Evolutionary conservation across 1,140 invertebrate genomes (phyloP).

Genomic region (Caenorhabditis remanei): DNA sequence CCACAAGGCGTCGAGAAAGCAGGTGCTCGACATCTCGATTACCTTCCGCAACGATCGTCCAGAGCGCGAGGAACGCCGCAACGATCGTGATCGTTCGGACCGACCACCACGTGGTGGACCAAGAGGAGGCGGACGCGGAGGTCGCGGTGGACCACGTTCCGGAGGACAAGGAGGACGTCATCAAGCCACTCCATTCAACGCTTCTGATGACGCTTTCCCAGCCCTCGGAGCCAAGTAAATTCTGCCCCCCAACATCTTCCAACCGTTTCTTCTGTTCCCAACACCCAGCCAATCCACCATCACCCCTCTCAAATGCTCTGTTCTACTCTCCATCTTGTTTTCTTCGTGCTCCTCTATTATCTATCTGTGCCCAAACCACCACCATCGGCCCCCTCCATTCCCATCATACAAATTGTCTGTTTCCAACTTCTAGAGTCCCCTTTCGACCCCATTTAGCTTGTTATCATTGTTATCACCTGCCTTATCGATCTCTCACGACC

Average conservation of each 20-base stretch:
- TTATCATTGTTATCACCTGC: conserved; percentile 45
- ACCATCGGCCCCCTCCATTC: background rate
- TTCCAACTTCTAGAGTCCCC: conserved; percentile 12
- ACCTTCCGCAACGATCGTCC: conserved; percentile 58
- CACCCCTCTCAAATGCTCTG: conserved; percentile 26
- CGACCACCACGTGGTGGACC: conserved; percentile 50
- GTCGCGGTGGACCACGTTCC: conserved; percentile 53
- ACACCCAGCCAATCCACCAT: background rate
- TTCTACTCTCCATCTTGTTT: conserved; percentile 49
- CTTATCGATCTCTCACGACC: conserved; percentile 17
- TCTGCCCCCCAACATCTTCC: background rate
- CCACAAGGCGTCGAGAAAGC: conserved; percentile 60
- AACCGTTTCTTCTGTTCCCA: background rate
- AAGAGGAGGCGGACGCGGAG: conserved; percentile 62
- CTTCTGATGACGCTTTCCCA: conserved; percentile 60
- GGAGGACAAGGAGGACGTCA: conserved; percentile 42
- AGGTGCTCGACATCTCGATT: conserved; percentile 65
- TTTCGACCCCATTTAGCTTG: conserved; percentile 37
- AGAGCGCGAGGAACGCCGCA: background rate
- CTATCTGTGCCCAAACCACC: background rate
- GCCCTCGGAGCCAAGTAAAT: conserved; percentile 63
- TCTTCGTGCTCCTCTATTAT: conserved; percentile 1
- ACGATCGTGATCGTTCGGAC: conserved; percentile 4
- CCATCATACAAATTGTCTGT: conserved; percentile 20
- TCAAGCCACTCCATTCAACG: conserved; percentile 44